Conservation (phyloP, 2,113 vertebrate species). For the Cochlearius cochlearius region DNA sequence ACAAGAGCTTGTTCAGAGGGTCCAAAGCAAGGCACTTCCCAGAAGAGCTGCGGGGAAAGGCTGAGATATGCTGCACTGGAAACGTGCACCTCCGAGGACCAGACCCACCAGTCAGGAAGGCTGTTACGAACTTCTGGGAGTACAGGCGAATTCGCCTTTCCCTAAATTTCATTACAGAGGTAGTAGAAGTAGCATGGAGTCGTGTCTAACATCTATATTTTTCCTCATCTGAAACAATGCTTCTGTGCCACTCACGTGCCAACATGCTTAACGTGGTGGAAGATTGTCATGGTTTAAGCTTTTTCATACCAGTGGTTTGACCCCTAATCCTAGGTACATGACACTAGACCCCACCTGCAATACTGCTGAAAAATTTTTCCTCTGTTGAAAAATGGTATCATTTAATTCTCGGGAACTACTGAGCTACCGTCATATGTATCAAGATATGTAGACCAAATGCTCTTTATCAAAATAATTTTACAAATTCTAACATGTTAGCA, state of each 20-base stretch:
- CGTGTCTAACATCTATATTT: neutral
- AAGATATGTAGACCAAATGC: neutral
- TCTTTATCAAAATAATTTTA: slow-evolving; percentile 31
- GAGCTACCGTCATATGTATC: neutral
- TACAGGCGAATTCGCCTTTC: neutral
- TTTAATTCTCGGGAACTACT: neutral
- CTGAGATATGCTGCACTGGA: neutral
- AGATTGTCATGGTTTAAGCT: neutral
- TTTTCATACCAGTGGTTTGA: neutral
- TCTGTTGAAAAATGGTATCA: neutral
- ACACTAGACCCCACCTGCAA: neutral
- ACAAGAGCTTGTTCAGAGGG: neutral
- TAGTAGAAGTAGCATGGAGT: neutral
- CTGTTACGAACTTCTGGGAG: neutral
- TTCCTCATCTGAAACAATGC: neutral
- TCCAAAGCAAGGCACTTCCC: neutral
- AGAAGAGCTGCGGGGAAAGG: neutral
- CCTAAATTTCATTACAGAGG: neutral
- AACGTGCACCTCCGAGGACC: accelerated
- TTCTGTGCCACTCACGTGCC: neutral
- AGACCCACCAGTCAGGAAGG: neutral
- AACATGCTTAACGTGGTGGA: neutral
- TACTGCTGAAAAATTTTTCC: neutral
- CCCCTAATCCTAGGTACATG: neutral
- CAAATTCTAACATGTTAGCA: slow-evolving; percentile 8